Conservation (phyloP, 2,888 invertebrate species). For the Eledone cirrhosa region DNA sequence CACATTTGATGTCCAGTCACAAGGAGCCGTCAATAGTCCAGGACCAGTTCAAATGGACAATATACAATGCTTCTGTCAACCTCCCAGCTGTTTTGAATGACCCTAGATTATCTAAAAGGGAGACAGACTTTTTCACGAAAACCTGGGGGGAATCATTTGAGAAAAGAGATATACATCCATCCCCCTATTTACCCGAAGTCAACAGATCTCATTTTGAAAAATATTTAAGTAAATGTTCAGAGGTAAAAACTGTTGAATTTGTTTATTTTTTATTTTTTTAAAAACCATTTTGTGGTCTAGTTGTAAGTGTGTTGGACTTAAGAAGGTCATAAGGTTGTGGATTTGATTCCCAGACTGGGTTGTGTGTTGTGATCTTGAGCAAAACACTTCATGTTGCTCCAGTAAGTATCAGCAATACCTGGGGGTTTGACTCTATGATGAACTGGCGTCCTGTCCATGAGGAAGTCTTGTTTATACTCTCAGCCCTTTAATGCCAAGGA, state of each 20-base stretch:
- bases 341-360: too few relatives aligned
- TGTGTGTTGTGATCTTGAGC: too few relatives aligned
- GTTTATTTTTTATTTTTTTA: not conserved
- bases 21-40: slow-evolving; percentile 60
- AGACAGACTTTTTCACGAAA: slow-evolving; percentile 87
- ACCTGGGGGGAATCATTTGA: slow-evolving; percentile 97
- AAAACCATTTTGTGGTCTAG: too few relatives aligned
- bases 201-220: slow-evolving; percentile 84
- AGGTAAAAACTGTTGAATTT: slow-evolving; percentile 50
- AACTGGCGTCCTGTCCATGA: too few relatives aligned
- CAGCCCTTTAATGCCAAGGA: too few relatives aligned
- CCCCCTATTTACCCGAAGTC: slow-evolving; percentile 84
- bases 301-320: too few relatives aligned
- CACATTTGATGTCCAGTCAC: slow-evolving; percentile 25
- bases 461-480: too few relatives aligned
- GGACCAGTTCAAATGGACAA: slow-evolving; percentile 75
- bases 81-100: slow-evolving; percentile 95
- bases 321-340: too few relatives aligned
- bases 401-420: too few relatives aligned
- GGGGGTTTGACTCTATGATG: too few relatives aligned
- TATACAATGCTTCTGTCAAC: slow-evolving; percentile 91
- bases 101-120: slow-evolving; percentile 81
- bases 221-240: slow-evolving; percentile 79
- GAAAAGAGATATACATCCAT: slow-evolving; percentile 80
- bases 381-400: too few relatives aligned